Percentiles rank a stretch among this genome's conserved stretches.
Conservation (phyloP, 2,797 vertebrate genomes). For the Darevskia mixta region DNA sequence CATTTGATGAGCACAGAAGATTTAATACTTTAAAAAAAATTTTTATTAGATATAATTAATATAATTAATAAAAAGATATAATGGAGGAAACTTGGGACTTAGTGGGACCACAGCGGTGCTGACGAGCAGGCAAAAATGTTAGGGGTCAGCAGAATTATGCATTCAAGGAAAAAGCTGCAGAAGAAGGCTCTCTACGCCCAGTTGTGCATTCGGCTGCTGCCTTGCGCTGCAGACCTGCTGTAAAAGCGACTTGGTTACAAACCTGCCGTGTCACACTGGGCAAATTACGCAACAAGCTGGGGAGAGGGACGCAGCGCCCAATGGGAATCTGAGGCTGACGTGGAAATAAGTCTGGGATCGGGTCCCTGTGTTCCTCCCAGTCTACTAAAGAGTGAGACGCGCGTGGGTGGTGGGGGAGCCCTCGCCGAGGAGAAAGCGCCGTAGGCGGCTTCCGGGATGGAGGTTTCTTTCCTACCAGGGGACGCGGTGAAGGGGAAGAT, state of each 20-base stretch:
- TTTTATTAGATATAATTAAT: too few relatives aligned
- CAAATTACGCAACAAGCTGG: not conserved
- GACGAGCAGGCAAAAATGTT: not conserved
- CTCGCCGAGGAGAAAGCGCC: too few relatives aligned
- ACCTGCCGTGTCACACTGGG: not conserved
- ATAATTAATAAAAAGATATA: too few relatives aligned
- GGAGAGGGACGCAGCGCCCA: not conserved
- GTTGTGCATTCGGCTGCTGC: not conserved
- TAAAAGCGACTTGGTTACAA: not conserved
- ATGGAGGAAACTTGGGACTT: too few relatives aligned
- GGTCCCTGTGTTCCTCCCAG: not conserved
- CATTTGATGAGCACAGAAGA: too few relatives aligned
- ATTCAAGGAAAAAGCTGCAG: not conserved
- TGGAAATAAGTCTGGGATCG: too few relatives aligned
- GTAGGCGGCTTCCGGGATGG: not conserved
- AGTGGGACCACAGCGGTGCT: not conserved
- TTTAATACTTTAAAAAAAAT: too few relatives aligned
- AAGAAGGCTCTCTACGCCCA: not conserved
- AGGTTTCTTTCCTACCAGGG: not conserved
- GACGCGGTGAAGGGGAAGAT: too few relatives aligned
- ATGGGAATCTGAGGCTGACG: not conserved
- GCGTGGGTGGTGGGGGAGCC: too few relatives aligned
- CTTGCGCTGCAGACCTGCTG: too few relatives aligned
- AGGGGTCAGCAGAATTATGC: not conserved
- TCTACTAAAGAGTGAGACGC: too few relatives aligned